Percentiles rank a stretch among this genome's conserved stretches.
These are phyloP conservation scores for Sminthurinus aureus DNA, from an alignment of 2,888 invertebrate genomes.

Conservation along the genomic window DNA sequence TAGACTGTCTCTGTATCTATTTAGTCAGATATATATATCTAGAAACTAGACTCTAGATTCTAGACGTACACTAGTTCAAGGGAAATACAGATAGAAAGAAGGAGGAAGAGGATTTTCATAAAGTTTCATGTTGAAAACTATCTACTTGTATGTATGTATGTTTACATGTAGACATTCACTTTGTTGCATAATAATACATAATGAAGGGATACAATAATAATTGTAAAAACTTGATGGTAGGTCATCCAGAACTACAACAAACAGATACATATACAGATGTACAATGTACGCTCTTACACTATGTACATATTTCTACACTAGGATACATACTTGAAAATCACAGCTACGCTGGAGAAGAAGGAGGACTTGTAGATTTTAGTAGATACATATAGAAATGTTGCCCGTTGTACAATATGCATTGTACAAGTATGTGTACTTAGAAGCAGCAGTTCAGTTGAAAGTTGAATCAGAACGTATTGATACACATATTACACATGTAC, in stretches of 20 bases:
- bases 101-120: slow-evolving; percentile 9
- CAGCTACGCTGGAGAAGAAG: no score
- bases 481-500: no score
- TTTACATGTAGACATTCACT: not conserved
- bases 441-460: no score
- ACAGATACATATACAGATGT: not conserved
- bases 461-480: no score
- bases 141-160: not conserved
- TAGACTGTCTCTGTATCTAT: not conserved
- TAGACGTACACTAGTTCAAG: no score
- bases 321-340: not conserved
- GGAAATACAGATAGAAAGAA: not conserved
- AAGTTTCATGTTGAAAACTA: not conserved
- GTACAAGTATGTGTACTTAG: no score
- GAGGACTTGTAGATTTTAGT: no score
- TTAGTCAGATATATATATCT: no score
- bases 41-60: no score
- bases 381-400: no score
- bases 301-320: no score
- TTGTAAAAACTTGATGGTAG: not conserved
- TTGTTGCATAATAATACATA: not conserved
- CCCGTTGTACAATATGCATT: no score
- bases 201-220: not conserved
- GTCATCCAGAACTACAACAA: slow-evolving; percentile 6
- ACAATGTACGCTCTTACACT: not conserved